Evolutionary conservation across 1,140 invertebrate genomes (phyloP).

Genomic region (Eriocheir sinensis): DNA sequence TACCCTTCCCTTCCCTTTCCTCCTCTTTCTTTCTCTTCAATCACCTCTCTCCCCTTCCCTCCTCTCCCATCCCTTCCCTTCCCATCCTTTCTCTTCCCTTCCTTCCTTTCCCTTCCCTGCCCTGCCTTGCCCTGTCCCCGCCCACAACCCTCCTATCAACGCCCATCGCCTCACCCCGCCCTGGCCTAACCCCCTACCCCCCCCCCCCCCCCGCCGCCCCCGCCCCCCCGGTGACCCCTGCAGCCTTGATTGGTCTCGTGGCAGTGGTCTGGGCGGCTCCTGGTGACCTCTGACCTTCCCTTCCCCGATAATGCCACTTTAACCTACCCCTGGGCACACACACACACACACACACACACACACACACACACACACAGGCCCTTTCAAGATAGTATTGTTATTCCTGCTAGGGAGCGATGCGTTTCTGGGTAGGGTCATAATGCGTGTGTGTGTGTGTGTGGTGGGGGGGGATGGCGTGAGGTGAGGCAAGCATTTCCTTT

Average conservation of each 20-base stretch:
- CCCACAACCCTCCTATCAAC: too few relatives aligned
- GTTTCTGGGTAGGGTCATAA: too few relatives aligned
- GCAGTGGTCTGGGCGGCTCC: background rate
- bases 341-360: background rate
- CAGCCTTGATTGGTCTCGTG: background rate
- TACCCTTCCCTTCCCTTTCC: background rate
- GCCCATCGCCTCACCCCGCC: background rate
- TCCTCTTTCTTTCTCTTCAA: background rate
- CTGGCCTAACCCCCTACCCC: background rate
- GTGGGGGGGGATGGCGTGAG: background rate
- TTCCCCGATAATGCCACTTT: background rate
- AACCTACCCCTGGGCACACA: background rate
- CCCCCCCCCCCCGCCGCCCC: background rate
- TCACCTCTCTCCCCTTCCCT: background rate
- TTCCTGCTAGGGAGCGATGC: too few relatives aligned
- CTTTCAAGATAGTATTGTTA: too few relatives aligned
- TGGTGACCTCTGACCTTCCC: constrained; percentile 4
- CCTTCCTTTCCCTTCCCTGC: background rate
- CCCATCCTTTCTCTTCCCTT: background rate
- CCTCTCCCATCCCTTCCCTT: background rate
- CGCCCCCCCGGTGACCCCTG: background rate
- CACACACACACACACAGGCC: background rate
- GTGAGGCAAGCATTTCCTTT: background rate
- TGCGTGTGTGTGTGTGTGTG: too few relatives aligned
- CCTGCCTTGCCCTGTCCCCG: background rate